Evolutionary conservation across 2,888 invertebrate species (phyloP), one percentile per base, ranked within the genome.

Genomic region (Apodemia hepburni): DNA sequence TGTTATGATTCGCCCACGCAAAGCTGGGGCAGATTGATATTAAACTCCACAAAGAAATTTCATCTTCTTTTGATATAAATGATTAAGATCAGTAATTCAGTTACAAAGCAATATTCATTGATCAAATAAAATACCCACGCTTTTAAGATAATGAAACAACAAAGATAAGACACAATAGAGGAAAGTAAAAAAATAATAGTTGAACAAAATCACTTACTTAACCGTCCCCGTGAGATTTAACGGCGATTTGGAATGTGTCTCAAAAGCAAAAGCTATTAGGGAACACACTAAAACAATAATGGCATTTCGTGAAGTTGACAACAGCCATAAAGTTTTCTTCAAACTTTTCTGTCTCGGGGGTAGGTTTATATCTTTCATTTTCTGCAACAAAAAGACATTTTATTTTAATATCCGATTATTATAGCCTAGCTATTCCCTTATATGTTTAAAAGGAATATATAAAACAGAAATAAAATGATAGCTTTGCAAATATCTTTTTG

Each of bases 291-390:
- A 85, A 0, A 98, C 97, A 2, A 97, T 92, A 60, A 98, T 92
- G 0, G 97, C 97, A 80, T 98, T 98, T 65, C 98, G 92, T 0
- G 97, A 95, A 0, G 96, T 97, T 1, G 96, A 95, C 15, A 96
- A 79, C 3, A 97, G 80, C 97, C 97, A 97, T 22, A 96, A 82
- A 4, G 93, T 75, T 75, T 95, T 95, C 72, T 87, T 91, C 15
- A 90, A 64, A 8, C 82, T 79, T 71, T 86, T 87, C 59, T 82
- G 83, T 65, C 75, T 77, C 2, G 78, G 63, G 7, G 84, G 73
- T 38, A 94, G 72, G 73, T 93, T 94, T 3, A 95, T 73, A 65
- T 96, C 95, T 80, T 96, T 96, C 75, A 96, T 84, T 94, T 95
- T 95, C 95, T 96, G 86, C 42, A 92, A 81, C 68, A 61, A 66